These are phyloP conservation scores for Halcyon badia DNA, from an alignment of 2,797 vertebrate species.

Conservation along the genomic window DNA sequence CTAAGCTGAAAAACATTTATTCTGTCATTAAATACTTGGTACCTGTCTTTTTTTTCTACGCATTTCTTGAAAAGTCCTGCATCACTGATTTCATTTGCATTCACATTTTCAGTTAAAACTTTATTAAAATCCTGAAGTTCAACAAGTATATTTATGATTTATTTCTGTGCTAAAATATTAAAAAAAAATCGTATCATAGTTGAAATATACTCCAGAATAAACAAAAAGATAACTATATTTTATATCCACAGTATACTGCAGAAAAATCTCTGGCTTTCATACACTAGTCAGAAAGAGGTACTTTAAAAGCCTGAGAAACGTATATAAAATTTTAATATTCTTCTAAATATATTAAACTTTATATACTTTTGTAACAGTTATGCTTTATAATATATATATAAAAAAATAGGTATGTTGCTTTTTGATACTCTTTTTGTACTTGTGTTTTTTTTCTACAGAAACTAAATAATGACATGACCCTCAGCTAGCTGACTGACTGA, in stretches of 20 bases:
- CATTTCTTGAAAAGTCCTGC: background rate
- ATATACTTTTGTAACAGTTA: background rate
- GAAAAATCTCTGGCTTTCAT: background rate
- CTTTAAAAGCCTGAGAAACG: background rate
- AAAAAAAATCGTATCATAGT: background rate
- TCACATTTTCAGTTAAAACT: background rate
- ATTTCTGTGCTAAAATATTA: background rate
- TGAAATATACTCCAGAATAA: background rate
- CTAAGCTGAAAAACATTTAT: background rate
- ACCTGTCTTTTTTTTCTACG: background rate
- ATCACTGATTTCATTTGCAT: background rate
- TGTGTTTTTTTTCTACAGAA: slow-evolving; percentile 90
- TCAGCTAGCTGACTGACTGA: slow-evolving; percentile 85
- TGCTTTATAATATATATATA: background rate
- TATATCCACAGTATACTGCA: background rate
- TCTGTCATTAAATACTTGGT: background rate
- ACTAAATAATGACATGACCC: slow-evolving; percentile 88
- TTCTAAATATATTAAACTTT: background rate
- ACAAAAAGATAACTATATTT: background rate
- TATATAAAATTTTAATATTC: background rate
- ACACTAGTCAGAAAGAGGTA: background rate
- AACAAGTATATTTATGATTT: background rate
- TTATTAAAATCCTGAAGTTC: background rate
- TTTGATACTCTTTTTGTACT: slow-evolving; percentile 83
- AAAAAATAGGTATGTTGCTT: slow-evolving; percentile 65